Conservation (phyloP, 2,113 vertebrate genomes). For the Cyprinodon variegatus region DNA sequence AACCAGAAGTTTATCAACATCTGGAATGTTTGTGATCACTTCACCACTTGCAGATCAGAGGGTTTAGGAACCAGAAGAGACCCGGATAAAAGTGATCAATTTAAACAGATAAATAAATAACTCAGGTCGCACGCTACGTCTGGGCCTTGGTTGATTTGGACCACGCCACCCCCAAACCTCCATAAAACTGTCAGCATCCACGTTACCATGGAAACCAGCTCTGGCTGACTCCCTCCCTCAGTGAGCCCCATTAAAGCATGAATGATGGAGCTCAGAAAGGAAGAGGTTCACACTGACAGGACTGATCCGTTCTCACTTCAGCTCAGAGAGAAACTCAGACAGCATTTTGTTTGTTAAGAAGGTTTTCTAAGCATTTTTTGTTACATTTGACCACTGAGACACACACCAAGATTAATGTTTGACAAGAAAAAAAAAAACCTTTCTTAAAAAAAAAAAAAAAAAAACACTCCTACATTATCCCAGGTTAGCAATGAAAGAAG, state of each 20-base stretch:
- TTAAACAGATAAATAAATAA: no score
- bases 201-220: slow-evolving; percentile 49
- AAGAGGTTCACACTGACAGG: not conserved
- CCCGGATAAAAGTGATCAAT: no score
- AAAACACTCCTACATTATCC: not conserved
- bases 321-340: no score
- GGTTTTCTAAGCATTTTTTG: not conserved
- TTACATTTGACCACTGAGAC: slow-evolving; percentile 4
- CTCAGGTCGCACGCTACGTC: no score
- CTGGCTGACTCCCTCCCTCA: not conserved
- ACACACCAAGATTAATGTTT: slow-evolving; percentile 10
- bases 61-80: no score
- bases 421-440: not conserved
- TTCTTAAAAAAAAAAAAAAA: not conserved
- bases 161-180: not conserved
- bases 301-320: slow-evolving; percentile 19
- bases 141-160: not conserved
- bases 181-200: slow-evolving; percentile 19
- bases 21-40: not conserved
- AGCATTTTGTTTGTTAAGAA: not conserved
- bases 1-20: not conserved
- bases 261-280: not conserved
- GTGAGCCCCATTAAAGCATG: not conserved
- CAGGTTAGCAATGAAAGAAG: not conserved
- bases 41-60: no score